These are phyloP conservation scores for Myiozetetes cayanensis DNA, from an alignment of 2,113 vertebrate species.

Conservation along the genomic window DNA sequence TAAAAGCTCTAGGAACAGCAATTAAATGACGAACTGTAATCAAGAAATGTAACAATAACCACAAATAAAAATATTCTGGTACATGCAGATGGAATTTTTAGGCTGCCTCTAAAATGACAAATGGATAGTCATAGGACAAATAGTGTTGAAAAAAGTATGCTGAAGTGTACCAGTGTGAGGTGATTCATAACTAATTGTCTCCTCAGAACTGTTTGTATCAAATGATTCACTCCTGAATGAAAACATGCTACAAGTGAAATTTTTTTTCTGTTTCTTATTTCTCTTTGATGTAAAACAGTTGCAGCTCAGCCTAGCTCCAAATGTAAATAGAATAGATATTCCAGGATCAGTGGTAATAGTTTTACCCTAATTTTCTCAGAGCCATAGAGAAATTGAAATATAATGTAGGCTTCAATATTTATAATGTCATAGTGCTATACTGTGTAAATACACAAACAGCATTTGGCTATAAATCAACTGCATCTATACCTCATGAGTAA, in stretches of 20 bases:
- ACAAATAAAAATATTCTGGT: background rate
- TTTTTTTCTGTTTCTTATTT: background rate
- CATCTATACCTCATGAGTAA: background rate
- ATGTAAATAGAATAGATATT: background rate
- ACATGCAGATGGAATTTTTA: background rate
- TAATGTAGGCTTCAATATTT: background rate
- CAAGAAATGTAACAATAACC: background rate
- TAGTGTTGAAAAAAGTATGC: background rate
- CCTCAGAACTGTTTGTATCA: background rate
- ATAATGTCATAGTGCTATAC: background rate
- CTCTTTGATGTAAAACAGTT: background rate
- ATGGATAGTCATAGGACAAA: background rate
- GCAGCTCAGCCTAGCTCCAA: background rate
- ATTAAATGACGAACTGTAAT: background rate
- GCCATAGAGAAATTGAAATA: background rate
- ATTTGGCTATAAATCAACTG: background rate
- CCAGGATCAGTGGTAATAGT: background rate
- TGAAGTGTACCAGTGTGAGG: background rate
- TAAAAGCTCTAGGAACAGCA: background rate
- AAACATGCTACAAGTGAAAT: background rate
- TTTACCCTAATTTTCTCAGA: background rate
- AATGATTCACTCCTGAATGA: background rate
- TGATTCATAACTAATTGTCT: background rate
- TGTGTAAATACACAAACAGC: background rate
- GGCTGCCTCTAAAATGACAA: background rate